Evolutionary conservation across 2,888 invertebrate species (phyloP).

Genomic region (Dynastes maya): DNA sequence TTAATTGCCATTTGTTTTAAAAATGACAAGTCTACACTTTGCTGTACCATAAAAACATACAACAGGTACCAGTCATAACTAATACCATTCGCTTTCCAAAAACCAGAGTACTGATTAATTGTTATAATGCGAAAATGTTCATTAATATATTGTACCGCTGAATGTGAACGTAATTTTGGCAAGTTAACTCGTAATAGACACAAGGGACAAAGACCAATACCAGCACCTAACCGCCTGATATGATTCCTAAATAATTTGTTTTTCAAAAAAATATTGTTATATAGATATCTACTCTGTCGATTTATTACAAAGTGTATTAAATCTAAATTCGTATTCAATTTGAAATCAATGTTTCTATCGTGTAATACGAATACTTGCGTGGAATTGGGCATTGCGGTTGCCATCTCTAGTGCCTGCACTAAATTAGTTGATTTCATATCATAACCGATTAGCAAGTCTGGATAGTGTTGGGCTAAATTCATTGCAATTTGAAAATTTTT

Average conservation of each 20-base stretch:
- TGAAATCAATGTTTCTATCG: slow-evolving; percentile 81
- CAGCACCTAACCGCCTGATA: slow-evolving; percentile 75
- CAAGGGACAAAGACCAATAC: slow-evolving; percentile 84
- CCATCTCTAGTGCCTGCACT: slow-evolving; percentile 72
- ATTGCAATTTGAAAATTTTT: slow-evolving; percentile 68
- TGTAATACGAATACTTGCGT: slow-evolving; percentile 75
- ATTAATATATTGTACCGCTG: slow-evolving; percentile 68
- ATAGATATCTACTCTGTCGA: slow-evolving; percentile 83
- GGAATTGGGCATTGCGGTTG: slow-evolving; percentile 66
- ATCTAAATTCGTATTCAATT: slow-evolving; percentile 84
- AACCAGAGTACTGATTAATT: slow-evolving; percentile 85
- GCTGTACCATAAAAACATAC: slow-evolving; percentile 83
- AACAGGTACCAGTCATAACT: slow-evolving; percentile 86
- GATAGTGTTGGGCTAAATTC: slow-evolving; percentile 69
- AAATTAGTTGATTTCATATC: slow-evolving; percentile 87
- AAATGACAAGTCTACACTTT: slow-evolving; percentile 78
- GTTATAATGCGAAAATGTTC: slow-evolving; percentile 81
- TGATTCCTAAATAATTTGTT: slow-evolving; percentile 79
- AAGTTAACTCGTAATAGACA: slow-evolving; percentile 82
- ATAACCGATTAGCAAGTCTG: slow-evolving; percentile 82
- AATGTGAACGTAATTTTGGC: slow-evolving; percentile 84
- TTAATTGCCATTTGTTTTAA: slow-evolving; percentile 84
- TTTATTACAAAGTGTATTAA: slow-evolving; percentile 85
- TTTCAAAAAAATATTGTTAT: slow-evolving; percentile 82
- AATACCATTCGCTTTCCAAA: slow-evolving; percentile 82